Percentiles rank a stretch among this genome's conserved stretches.
These are phyloP conservation scores for Pelmatolapia mariae DNA, from an alignment of 2,113 vertebrate species.

Conservation along the genomic window DNA sequence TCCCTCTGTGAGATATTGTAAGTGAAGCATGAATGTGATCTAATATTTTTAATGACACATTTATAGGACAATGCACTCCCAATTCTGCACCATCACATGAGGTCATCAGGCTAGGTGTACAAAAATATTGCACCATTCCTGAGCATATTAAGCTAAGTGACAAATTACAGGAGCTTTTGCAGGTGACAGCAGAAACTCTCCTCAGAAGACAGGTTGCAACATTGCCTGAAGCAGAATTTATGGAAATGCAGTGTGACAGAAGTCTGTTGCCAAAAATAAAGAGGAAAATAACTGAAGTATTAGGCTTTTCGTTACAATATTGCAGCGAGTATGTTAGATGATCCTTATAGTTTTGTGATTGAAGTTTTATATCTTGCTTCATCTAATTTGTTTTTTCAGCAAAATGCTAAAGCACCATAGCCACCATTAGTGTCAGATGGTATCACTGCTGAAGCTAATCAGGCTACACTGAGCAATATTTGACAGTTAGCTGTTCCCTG, in stretches of 20 bases:
- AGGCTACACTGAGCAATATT: not conserved
- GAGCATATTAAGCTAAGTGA: not conserved
- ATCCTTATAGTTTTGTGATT: not conserved
- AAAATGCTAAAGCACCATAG: not conserved
- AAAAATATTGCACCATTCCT: not conserved
- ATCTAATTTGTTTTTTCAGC: not conserved
- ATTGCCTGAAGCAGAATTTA: not conserved
- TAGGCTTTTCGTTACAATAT: not conserved
- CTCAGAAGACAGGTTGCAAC: not conserved
- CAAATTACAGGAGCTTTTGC: not conserved
- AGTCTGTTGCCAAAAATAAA: not conserved
- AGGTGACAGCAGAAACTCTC: not conserved
- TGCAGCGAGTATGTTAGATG: not conserved
- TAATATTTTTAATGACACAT: not conserved
- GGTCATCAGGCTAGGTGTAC: not conserved
- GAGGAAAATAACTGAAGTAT: not conserved
- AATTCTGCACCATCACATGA: not conserved
- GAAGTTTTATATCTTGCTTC: not conserved
- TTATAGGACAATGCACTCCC: not conserved
- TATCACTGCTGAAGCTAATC: not conserved
- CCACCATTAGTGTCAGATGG: conserved; percentile 26
- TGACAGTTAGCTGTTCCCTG: not conserved
- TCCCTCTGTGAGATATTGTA: not conserved
- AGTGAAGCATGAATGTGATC: not conserved
- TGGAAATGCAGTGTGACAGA: not conserved